Conservation (phyloP, 1,140 invertebrate genomes). For the Lordiphosa collinella region DNA sequence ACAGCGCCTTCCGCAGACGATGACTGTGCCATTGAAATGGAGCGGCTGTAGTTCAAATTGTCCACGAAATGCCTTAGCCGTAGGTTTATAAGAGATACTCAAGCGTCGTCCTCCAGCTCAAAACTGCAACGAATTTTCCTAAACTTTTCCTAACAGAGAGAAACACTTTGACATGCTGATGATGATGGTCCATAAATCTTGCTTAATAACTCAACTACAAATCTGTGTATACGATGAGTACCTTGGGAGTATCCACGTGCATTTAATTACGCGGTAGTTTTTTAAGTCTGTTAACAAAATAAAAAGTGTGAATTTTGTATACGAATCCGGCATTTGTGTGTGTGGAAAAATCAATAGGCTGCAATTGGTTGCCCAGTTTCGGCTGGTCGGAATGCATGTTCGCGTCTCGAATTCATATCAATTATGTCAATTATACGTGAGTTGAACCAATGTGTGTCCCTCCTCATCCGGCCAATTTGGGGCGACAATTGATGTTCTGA, state of each 20-base stretch:
- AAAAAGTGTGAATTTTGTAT: slow-evolving; percentile 39
- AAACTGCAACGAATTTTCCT: slow-evolving; percentile 13
- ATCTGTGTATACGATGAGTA: slow-evolving; percentile 23
- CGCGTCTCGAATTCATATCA: slow-evolving; percentile 40
- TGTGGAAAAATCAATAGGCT: slow-evolving; percentile 51
- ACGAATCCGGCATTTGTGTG: background rate
- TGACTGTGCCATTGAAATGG: slow-evolving; percentile 60
- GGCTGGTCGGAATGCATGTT: background rate
- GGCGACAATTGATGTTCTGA: slow-evolving; percentile 49
- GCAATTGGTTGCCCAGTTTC: slow-evolving; percentile 1
- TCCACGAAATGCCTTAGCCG: background rate
- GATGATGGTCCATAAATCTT: slow-evolving; percentile 1
- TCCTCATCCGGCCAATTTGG: slow-evolving; percentile 30
- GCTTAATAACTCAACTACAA: slow-evolving; percentile 8
- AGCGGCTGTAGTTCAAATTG: slow-evolving; percentile 36
- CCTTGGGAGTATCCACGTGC: slow-evolving; percentile 37
- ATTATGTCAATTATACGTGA: slow-evolving; percentile 65
- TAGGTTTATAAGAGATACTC: background rate
- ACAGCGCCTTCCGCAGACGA: slow-evolving; percentile 6
- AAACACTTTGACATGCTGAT: background rate
- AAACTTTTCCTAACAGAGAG: background rate
- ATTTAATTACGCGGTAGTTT: slow-evolving; percentile 60
- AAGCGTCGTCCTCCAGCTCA: background rate
- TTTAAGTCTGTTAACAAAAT: slow-evolving; percentile 33
- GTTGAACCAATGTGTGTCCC: slow-evolving; percentile 4